Evolutionary conservation across 2,113 vertebrate genomes (phyloP), one percentile per base, ranked within the genome.

Genomic region (Circaetus cinerascens): DNA sequence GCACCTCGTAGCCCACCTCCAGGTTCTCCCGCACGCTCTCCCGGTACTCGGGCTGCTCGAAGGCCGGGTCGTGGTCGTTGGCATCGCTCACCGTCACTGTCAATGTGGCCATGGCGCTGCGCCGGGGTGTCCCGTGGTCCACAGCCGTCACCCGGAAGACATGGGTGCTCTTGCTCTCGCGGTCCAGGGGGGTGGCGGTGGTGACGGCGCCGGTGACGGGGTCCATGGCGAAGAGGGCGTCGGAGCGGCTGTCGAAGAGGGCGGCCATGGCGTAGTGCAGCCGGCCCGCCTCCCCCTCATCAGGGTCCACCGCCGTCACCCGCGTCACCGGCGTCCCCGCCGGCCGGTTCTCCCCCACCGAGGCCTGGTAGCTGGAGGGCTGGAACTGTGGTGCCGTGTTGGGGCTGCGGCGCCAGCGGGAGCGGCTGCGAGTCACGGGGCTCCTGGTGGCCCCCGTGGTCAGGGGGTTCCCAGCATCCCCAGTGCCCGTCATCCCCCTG

Each of bases 21-120:
- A 99, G 97, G 97, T 99, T 99, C 96, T 99, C 99, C 91, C 99
- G 95, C 92, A 99, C 98, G 36, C 98, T 99, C 93, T 99, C 99
- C 73, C 98, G 98, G 76, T 99, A 99, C 81, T 99, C 99, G 74
- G 98, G 97, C 96, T 99, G 99, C 97, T 99, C 99, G 4, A 99
- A 99, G 41, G 98, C 97, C 0, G 99, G 99, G 93, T 99, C 96
- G 0, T 99, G 99, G 76, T 99, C 99, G 0, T 99, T 99, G 57
- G 99, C 96, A 34, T 99, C 99, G 0, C 98, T 98, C 92, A 99
- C 99, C 1, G 98, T 98, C 91, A 99, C 97, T 2, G 99, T 99
- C 60, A 99, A 98, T 0, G 99, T 99, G 66, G 99, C 99, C 99
- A 99, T 98, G 81, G 99, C 99, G 1, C 99, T 99, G 40, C 99